Evolutionary conservation across 2,113 vertebrate genomes (phyloP), one percentile per base, ranked within the genome.

Genomic region (Corythaixoides concolor): DNA sequence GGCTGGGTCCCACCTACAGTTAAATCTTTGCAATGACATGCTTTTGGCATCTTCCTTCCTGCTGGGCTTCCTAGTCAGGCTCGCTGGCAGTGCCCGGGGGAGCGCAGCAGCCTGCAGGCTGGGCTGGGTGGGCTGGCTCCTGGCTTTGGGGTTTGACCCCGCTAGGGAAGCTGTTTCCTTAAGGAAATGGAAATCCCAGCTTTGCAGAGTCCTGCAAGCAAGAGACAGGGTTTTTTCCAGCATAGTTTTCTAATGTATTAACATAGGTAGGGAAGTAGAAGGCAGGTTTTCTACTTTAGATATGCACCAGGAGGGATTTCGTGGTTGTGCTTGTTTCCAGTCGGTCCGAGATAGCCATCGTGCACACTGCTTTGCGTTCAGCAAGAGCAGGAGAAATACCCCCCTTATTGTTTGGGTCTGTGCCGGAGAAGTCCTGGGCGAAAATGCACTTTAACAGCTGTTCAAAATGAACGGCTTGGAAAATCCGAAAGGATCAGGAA

Each of bases 91-190:
- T 5, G 60, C 37, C 22, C 30, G 3, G 47, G 27, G 60, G 53
- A 53, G 16, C 15, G 72, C 49, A 15, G 64, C 15, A 15, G 7
- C 14, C 49, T 16, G 41, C 41, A 43, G 41, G 52, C 0, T 24
- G 45, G 4, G 16, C 37, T 6, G 53, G 15, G 21, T 4, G 22
- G 9, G 23, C 10, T 33, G 32, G 22, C 28, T 14, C 43, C 35
- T 30, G 11, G 5, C 4, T 18, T 11, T 50, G 49, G 14, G 5
- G 23, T 23, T 47, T 26, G 79, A 33, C 50, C 15, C 9, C n/a
- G 2, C 16, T 0, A 0, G 28, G n/a, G 49, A 16, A 45, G 39
- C 43, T 26, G 20, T 0, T 2, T 3, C 41, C 41, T 43, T 4
- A n/a, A 15, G 26, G 45, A 20, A 14, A 5, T 9, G 55, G 73